Base-by-base conservation (phyloP, 2,888 invertebrate genomes). In the Pardosa pseudoannulata region DNA sequence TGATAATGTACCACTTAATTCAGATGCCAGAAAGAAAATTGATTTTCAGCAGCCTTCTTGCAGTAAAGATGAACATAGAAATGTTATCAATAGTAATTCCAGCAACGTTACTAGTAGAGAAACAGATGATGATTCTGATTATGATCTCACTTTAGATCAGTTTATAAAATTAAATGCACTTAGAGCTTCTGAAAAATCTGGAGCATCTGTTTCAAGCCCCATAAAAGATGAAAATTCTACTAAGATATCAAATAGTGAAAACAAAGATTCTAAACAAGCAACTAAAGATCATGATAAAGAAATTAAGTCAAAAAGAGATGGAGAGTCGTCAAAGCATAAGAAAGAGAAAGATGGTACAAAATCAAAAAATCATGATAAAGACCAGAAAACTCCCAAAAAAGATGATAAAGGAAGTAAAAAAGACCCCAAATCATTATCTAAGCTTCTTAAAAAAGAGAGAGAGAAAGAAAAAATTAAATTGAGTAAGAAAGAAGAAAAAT, bases 61-160 rank as follows among this genome's bases (percentile, higher is more conserved):
- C 11, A 56, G 23, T 56, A 56, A 56, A 23, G 56, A 56, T 23
- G 5, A 56, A 2, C 23, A 1, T 1, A 56, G 23, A 23, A 56
- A 56, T 23, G 16, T 16, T 23, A 56, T 56, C 1, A 19, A 56
- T 56, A 46, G 41, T 46, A 56, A 3, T 56, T 56, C 56, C 7
- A 56, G 56, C 23, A 56, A 23, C 23, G 1, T 16, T 56, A 23
- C 56, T 23, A 23, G 16, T 5, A 19, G 56, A 16, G 56, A 56
- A 56, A 41, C 82, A 23, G 82, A 82, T 75, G 81, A 81, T 74
- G 82, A 82, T 32, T 82, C 82, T 9, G 82, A 82, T 46, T 62
- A 64, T 75, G 82, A 82, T 32, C 41, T 82, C 23, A 82, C 82
- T 16, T 50, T 82, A 46, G 71, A 75, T 19, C 46, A 82, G 6